These are phyloP conservation scores for Machimus atricapillus DNA, from an alignment of 2,888 invertebrate genomes.

Conservation along the genomic window DNA sequence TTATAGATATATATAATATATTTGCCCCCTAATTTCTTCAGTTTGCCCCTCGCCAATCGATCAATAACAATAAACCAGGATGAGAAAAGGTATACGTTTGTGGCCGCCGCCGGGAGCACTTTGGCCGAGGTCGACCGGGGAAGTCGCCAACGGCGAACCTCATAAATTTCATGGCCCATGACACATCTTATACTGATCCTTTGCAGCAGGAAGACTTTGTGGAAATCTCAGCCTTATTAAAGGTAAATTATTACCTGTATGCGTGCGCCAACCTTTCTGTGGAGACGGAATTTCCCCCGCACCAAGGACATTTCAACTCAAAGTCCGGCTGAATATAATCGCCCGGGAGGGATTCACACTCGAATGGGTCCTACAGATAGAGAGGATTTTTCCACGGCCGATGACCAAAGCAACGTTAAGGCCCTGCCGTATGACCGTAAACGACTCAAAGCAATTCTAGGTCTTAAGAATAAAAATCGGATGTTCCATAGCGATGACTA, in stretches of 20 bases:
- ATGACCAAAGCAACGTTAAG: background rate
- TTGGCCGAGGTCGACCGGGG: background rate
- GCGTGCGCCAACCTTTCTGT: background rate
- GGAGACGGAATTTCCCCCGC: background rate
- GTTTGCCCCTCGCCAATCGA: background rate
- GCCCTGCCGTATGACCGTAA: background rate
- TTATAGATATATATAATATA: background rate
- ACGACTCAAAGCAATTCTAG: background rate
- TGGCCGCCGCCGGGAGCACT: background rate
- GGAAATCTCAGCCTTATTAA: slow-evolving; percentile 26
- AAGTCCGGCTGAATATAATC: background rate
- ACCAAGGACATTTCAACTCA: background rate
- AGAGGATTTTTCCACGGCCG: background rate
- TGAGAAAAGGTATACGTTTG: slow-evolving; percentile 27
- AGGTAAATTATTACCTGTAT: slow-evolving; percentile 23
- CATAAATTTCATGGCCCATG: slow-evolving; percentile 28
- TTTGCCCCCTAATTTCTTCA: background rate
- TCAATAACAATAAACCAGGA: slow-evolving; percentile 22
- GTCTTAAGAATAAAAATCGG: background rate
- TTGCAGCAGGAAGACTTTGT: background rate
- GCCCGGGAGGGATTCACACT: slow-evolving; percentile 11
- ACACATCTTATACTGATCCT: background rate
- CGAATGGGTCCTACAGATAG: background rate
- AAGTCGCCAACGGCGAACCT: background rate
- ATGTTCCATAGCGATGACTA: background rate